Percentiles rank a stretch among this genome's conserved stretches.
These are phyloP conservation scores for Eptatretus atami DNA, from an alignment of 2,797 vertebrate species.

Conservation along the genomic window DNA sequence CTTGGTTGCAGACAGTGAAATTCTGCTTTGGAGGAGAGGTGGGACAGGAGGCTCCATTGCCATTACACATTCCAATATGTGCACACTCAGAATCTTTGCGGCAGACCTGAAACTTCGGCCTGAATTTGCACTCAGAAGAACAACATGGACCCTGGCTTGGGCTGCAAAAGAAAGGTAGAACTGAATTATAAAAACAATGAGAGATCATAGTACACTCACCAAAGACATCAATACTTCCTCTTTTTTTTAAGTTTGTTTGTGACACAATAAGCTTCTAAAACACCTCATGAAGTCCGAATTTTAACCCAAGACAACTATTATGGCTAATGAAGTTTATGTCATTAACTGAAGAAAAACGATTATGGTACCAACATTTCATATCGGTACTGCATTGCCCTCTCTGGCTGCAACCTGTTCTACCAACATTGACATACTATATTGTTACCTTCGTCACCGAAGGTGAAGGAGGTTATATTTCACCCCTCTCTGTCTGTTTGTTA, in stretches of 20 bases:
- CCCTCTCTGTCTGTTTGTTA: no score
- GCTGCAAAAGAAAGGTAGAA: conserved; percentile 14
- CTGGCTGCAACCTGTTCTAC: no score
- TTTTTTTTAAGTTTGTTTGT: background rate
- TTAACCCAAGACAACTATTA: background rate
- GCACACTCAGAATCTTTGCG: conserved; percentile 51
- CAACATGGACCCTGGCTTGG: conserved; percentile 86
- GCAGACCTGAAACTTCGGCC: conserved; percentile 19
- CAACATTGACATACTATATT: no score
- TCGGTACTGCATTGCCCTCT: no score
- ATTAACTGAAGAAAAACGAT: no score
- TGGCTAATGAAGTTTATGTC: no score
- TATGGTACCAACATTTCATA: no score
- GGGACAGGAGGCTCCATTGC: conserved; percentile 31
- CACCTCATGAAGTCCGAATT: background rate
- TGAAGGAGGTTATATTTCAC: no score
- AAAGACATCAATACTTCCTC: no score
- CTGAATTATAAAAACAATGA: no score
- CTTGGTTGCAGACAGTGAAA: conserved; percentile 37
- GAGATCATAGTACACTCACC: background rate
- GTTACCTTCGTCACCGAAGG: no score
- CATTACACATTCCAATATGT: conserved; percentile 29
- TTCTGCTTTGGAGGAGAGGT: conserved; percentile 36
- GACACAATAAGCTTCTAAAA: background rate
- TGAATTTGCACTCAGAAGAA: conserved; percentile 24